Percentiles rank a stretch among this genome's conserved stretches.
Conservation (phyloP, 1,140 invertebrate species). For the Aphelinus certus region DNA sequence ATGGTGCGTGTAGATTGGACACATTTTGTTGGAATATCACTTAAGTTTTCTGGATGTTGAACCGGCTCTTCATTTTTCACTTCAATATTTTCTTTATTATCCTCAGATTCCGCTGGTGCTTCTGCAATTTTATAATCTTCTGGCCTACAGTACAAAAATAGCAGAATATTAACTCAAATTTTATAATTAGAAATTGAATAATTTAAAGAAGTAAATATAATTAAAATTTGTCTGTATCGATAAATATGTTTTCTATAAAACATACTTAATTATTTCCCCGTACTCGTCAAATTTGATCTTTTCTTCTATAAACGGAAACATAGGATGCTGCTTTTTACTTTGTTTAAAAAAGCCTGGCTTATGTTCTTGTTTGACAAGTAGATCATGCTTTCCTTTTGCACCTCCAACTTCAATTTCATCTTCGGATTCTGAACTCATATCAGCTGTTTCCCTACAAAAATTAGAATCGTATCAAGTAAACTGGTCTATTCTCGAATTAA, state of each 20-base stretch:
- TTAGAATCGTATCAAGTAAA: conserved; percentile 1
- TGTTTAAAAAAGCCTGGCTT: conserved; percentile 89
- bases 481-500: too few species aligned
- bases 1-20: conserved; percentile 80
- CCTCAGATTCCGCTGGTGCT: conserved; percentile 70
- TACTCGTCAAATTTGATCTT: conserved; percentile 94
- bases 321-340: conserved; percentile 92
- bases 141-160: conserved; percentile 64
- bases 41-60: conserved; percentile 68
- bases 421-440: conserved; percentile 84
- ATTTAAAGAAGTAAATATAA: conserved; percentile 35
- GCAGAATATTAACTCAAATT: neutral
- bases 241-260: neutral
- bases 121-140: conserved; percentile 91
- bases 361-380: conserved; percentile 85
- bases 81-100: conserved; percentile 79
- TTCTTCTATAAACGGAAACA: conserved; percentile 96
- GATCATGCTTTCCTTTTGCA: conserved; percentile 84
- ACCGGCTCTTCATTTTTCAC: conserved; percentile 70
- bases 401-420: conserved; percentile 86
- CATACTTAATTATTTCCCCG: conserved; percentile 86
- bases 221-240: neutral
- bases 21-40: conserved; percentile 91
- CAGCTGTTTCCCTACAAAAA: conserved; percentile 70
- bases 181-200: conserved; percentile 16